A percentile compares a stretch with the other conserved stretches of the same genome.
Evolutionary conservation across 2,888 invertebrate species (phyloP).

Genomic region (Panopea generosa): DNA sequence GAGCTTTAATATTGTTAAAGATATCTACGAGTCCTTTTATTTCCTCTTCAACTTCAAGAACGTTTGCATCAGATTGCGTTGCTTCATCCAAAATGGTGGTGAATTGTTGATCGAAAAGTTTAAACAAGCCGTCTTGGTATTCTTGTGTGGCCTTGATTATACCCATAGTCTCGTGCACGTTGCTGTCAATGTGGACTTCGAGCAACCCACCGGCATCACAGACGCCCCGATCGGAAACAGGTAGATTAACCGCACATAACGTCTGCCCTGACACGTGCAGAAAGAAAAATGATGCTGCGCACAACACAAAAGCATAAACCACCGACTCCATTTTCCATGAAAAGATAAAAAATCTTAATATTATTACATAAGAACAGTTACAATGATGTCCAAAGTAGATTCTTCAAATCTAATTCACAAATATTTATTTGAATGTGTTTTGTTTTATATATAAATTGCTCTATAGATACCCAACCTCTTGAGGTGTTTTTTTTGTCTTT

Average conservation of each 20-base stretch:
- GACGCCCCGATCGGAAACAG: conserved; percentile 27
- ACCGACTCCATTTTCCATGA: too few species aligned
- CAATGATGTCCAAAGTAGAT: too few species aligned
- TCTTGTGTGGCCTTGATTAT: conserved; percentile 35
- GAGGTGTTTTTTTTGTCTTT: too few species aligned
- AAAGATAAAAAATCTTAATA: too few species aligned
- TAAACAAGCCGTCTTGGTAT: conserved; percentile 36
- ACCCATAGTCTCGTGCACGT: conserved; percentile 49
- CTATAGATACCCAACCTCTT: too few species aligned
- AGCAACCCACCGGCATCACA: conserved; percentile 57
- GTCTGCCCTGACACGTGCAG: conserved; percentile 24
- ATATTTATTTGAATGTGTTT: too few species aligned
- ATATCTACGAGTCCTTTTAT: conserved; percentile 27
- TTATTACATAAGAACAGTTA: too few species aligned
- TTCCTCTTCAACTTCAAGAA: conserved; percentile 46
- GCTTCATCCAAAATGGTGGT: conserved; percentile 15
- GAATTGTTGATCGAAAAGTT: conserved; percentile 44
- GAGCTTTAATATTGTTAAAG: conserved; percentile 5
- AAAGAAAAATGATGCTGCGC: too few species aligned
- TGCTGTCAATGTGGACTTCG: conserved; percentile 46
- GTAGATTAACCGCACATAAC: conserved; percentile 39
- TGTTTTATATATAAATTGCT: too few species aligned
- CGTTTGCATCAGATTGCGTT: conserved; percentile 14
- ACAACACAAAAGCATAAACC: too few species aligned
- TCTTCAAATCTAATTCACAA: too few species aligned